phyloP scores from a whole-genome alignment of 35 echinoderm and acorn worm species.

The Apostichopus parvimensis region DNA sequence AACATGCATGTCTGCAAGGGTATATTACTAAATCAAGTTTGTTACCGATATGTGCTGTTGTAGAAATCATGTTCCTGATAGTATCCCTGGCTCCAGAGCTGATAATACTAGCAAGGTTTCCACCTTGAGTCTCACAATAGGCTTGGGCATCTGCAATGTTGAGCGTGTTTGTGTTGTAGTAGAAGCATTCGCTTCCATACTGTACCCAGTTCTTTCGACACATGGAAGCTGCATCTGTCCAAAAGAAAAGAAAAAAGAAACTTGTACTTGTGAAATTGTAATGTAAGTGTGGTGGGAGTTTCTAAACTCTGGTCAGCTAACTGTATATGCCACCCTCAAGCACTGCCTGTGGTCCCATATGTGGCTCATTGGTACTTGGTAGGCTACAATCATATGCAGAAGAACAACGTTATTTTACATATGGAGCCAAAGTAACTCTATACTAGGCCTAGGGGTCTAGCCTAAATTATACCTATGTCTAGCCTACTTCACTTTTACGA shows the following conservation, averaged over 20 bases:
- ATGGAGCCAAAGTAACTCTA: too few relatives aligned
- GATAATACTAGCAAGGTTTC: conserved; percentile 66
- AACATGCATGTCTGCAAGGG: too few relatives aligned
- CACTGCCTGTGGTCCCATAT: too few relatives aligned
- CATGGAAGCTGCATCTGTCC: conserved; percentile 59
- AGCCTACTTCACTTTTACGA: too few relatives aligned
- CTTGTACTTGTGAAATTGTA: background rate
- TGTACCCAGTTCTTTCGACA: conserved; percentile 72
- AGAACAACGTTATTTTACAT: too few relatives aligned
- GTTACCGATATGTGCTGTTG: conserved; percentile 62
- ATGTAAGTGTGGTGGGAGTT: too few relatives aligned
- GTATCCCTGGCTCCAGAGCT: conserved; percentile 68
- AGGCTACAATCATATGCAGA: too few relatives aligned
- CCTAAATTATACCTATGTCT: too few relatives aligned
- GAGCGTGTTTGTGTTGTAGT: conserved; percentile 58
- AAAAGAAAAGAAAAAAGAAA: background rate
- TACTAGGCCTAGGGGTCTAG: too few relatives aligned
- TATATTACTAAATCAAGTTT: background rate
- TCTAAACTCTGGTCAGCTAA: too few relatives aligned
- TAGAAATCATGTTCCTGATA: conserved; percentile 47
- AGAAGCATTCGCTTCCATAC: conserved; percentile 70
- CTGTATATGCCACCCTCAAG: too few relatives aligned
- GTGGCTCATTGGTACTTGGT: too few relatives aligned
- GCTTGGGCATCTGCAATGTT: conserved; percentile 51
- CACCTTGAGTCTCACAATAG: conserved; percentile 58